phyloP scores from a whole-genome alignment of 2,888 invertebrate species.

The Reticulitermes lucifugus region DNA sequence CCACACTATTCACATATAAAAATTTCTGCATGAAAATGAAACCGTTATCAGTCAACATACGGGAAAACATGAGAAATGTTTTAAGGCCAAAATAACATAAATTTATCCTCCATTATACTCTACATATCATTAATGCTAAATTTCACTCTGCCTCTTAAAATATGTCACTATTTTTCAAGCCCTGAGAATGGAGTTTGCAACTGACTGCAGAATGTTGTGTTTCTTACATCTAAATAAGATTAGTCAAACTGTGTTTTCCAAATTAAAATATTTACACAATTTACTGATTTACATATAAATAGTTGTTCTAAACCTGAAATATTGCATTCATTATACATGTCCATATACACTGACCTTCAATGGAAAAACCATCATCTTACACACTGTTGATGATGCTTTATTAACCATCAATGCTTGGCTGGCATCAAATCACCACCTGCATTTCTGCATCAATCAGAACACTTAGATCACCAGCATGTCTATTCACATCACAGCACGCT shows the following conservation, averaged over 20 bases:
- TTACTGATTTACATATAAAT: conserved; percentile 8
- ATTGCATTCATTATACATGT: not conserved
- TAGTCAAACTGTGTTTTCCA: not conserved
- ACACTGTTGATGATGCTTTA: not conserved
- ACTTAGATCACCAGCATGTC: not conserved
- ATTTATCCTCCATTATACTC: not conserved
- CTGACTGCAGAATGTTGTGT: not conserved
- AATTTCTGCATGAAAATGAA: not conserved
- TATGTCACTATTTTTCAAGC: conserved; percentile 26
- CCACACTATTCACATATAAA: not conserved
- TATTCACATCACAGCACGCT: not conserved
- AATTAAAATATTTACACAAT: conserved; percentile 8
- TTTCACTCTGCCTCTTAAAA: not conserved
- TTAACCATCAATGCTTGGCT: not conserved
- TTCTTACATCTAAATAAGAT: not conserved
- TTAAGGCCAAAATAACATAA: conserved; percentile 1
- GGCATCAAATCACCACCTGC: conserved; percentile 7
- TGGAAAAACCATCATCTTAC: not conserved
- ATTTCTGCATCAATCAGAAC: not conserved
- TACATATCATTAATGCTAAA: not conserved
- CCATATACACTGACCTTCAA: not conserved
- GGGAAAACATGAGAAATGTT: not conserved
- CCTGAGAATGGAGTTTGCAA: conserved; percentile 14
- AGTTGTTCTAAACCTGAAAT: conserved; percentile 14
- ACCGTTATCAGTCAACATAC: not conserved